Evolutionary conservation across 2,113 vertebrate species (phyloP).

Genomic region (Triplophysa tibetana): DNA sequence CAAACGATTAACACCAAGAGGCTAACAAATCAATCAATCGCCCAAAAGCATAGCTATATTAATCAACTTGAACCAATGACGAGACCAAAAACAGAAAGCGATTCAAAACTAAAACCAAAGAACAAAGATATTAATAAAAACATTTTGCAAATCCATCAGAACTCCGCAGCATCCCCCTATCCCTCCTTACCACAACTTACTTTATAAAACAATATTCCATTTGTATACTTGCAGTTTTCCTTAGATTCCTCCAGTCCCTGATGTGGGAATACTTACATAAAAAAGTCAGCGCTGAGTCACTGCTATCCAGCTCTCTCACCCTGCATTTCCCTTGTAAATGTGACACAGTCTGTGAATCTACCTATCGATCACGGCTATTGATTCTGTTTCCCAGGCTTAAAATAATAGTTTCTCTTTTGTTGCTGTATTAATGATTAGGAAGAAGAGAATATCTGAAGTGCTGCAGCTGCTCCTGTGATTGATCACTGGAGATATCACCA

Average conservation of each 20-base stretch:
- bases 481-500: slow-evolving; percentile 78
- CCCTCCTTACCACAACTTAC: too few relatives aligned
- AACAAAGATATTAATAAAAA: too few relatives aligned
- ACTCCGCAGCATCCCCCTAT: too few relatives aligned
- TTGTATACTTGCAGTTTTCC: neutral
- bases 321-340: slow-evolving; percentile 40
- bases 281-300: slow-evolving; percentile 25
- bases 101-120: too few relatives aligned
- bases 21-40: too few relatives aligned
- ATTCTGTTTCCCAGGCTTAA: slow-evolving; percentile 75
- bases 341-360: slow-evolving; percentile 74
- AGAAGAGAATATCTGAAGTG: slow-evolving; percentile 76
- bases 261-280: slow-evolving; percentile 28
- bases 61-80: too few relatives aligned
- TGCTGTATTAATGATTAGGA: slow-evolving; percentile 78
- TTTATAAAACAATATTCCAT: neutral
- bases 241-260: neutral
- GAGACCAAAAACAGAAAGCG: too few relatives aligned
- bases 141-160: too few relatives aligned
- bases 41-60: too few relatives aligned
- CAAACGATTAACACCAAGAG: too few relatives aligned
- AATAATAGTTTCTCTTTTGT: slow-evolving; percentile 78
- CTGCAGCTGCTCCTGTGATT: slow-evolving; percentile 76
- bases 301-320: slow-evolving; percentile 28
- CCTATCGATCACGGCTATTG: slow-evolving; percentile 79